These are phyloP conservation scores for Poecile atricapillus DNA, from an alignment of 2,113 vertebrate genomes.

Conservation along the genomic window DNA sequence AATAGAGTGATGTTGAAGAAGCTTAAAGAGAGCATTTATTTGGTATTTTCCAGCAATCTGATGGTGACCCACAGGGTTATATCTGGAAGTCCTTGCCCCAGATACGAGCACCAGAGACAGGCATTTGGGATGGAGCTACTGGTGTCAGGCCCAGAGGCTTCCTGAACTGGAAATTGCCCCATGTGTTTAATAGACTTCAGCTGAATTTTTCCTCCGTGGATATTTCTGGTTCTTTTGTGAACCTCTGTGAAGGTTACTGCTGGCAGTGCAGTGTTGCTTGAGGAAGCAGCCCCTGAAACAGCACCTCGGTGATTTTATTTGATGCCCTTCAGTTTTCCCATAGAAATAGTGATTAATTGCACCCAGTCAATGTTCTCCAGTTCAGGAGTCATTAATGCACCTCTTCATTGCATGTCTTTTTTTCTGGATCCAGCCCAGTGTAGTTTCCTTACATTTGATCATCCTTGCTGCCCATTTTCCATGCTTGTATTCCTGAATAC, in stretches of 20 bases:
- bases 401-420: background rate
- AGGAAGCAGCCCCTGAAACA: background rate
- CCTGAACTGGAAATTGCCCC: background rate
- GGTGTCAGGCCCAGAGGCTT: background rate
- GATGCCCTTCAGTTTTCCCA: background rate
- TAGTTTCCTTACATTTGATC: background rate
- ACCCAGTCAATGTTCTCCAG: background rate
- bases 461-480: background rate
- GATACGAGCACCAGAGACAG: fast-evolving
- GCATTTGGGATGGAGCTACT: background rate
- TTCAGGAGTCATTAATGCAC: background rate
- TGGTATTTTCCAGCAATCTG: background rate
- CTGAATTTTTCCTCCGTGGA: background rate
- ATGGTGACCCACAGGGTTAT: background rate
- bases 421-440: background rate
- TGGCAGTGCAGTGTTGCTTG: background rate
- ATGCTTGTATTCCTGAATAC: background rate
- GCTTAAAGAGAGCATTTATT: background rate
- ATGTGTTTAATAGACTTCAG: background rate
- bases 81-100: background rate
- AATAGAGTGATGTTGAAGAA: background rate
- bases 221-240: background rate
- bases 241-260: background rate
- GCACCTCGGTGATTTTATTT: background rate
- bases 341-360: background rate